These are phyloP conservation scores for Eulithis testata DNA, from an alignment of 2,888 invertebrate species.

Conservation along the genomic window DNA sequence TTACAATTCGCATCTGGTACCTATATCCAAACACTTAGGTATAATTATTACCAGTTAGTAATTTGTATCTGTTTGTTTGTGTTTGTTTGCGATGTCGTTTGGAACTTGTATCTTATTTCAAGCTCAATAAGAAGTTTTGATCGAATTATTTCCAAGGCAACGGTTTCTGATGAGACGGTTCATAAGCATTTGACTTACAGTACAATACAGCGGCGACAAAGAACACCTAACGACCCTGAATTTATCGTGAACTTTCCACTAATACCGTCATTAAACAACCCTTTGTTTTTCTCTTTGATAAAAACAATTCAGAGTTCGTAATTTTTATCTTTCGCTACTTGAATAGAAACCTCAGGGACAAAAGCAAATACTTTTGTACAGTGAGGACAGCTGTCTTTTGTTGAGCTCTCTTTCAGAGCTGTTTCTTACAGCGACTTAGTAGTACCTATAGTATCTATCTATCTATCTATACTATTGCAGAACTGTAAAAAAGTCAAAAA, in stretches of 20 bases:
- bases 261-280: constrained; percentile 82
- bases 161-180: constrained; percentile 59
- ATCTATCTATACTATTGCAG: too few relatives aligned
- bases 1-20: background rate
- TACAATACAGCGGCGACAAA: constrained; percentile 78
- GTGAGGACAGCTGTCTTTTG: constrained; percentile 60
- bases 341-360: constrained; percentile 67
- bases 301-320: constrained; percentile 75
- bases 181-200: constrained; percentile 65
- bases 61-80: background rate
- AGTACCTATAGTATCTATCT: too few relatives aligned
- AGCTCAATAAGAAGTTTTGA: constrained; percentile 41
- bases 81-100: background rate
- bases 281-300: constrained; percentile 81
- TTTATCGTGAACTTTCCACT: constrained; percentile 82
- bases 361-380: constrained; percentile 69
- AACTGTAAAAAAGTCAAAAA: too few relatives aligned
- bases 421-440: constrained; percentile 46
- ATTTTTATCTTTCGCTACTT: constrained; percentile 78
- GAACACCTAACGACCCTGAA: constrained; percentile 77
- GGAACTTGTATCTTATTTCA: background rate
- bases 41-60: too few relatives aligned
- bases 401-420: constrained; percentile 43
- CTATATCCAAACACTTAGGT: background rate
- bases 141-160: constrained; percentile 48